Conservation (phyloP, 2,113 vertebrate species). For the Caloenas nicobarica region DNA sequence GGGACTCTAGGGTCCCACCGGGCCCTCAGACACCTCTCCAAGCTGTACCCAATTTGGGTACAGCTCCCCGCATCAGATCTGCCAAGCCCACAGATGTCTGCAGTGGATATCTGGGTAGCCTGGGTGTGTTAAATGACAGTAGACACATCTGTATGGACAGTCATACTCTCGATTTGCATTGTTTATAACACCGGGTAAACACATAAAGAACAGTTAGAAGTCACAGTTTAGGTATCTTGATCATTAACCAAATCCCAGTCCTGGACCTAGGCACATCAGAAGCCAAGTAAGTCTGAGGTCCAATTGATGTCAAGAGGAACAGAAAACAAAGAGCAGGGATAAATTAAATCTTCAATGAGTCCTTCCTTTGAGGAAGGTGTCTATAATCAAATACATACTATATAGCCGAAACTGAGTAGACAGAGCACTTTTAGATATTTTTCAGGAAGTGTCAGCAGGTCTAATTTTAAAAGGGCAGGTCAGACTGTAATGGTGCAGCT, state of each 20-base stretch:
- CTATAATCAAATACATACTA: neutral
- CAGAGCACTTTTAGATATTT: neutral
- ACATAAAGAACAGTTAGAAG: neutral
- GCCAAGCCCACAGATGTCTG: neutral
- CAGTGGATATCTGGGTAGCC: neutral
- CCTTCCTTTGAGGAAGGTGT: neutral
- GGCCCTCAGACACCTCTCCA: neutral
- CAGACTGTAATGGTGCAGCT: constrained; percentile 18
- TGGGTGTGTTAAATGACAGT: neutral
- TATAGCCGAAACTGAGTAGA: neutral
- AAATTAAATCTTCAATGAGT: neutral
- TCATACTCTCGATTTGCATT: neutral
- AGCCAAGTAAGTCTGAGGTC: neutral
- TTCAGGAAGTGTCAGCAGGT: neutral
- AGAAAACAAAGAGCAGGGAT: neutral
- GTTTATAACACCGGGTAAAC: neutral
- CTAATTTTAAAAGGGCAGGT: constrained; percentile 50
- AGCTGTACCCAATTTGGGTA: neutral
- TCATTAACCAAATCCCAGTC: neutral
- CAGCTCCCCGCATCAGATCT: neutral
- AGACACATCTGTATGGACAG: neutral
- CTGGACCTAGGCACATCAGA: neutral
- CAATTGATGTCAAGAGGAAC: neutral
- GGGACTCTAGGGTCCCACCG: neutral
- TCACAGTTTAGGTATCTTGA: neutral